Evolutionary conservation across 2,888 invertebrate genomes (phyloP), one percentile per base, ranked within the genome.

Genomic region (Idaea aversata): DNA sequence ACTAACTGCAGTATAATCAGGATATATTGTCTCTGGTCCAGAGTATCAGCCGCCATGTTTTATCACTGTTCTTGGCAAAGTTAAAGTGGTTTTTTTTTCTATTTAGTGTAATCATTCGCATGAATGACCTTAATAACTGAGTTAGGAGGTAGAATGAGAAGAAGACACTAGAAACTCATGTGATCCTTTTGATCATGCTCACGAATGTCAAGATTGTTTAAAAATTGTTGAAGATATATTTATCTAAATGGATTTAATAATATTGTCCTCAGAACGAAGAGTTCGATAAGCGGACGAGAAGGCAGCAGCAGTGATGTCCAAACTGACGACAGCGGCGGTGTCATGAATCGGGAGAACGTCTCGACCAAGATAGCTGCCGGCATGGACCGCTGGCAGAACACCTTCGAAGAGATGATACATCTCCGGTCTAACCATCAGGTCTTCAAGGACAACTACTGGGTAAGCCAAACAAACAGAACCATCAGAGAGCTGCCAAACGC

Each of bases 401-500:
- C 92, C 0, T 72, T 92, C 13, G 92, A 92, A 75, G 92, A 92
- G 15, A 93, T 93, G 90, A 93, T 93, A 63, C 80, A 91, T 69
- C 79, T 93, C 34, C 84, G 92, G 60, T 90, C 92, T 63, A 88
- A 88, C 71, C 94, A 93, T 81, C 93, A 94, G 64, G 90, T 93
- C 65, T 94, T 94, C 78, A 94, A 94, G 77, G 94, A 94, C 77
- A 94, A 94, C 72, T 94, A 93, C 78, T 94, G 94, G 94, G 94
- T 94, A 72, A 93, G 93, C 78, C 34, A 16, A 5, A 34, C 10
- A 25, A 25, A 34, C 10, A 25, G 3, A 25, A 25, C 25, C 25
- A 63, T 57, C 61, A 62, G 63, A 63, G 61, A 25, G 25, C 25
- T 25, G 25, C 25, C 62, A 58, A 63, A 63, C 34, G 7, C 34